Conservation (phyloP, 2,113 vertebrate genomes). For the Lophochroa leadbeateri region DNA sequence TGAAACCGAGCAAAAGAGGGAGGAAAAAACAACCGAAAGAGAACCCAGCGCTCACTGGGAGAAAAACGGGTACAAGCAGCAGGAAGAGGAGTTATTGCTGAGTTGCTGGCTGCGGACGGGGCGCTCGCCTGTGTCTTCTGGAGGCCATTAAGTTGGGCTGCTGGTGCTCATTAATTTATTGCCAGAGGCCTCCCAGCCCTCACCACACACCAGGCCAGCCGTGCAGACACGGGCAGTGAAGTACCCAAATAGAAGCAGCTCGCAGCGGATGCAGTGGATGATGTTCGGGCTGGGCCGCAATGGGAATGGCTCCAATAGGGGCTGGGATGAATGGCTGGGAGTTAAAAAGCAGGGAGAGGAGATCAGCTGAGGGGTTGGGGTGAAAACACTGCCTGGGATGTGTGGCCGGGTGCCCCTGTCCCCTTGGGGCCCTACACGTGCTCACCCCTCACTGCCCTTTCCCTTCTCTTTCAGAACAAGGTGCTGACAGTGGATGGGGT, state of each 20-base stretch:
- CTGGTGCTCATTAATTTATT: background rate
- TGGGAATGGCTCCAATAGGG: background rate
- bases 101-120: background rate
- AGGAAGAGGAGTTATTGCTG: background rate
- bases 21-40: background rate
- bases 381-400: fast-evolving
- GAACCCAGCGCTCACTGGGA: background rate
- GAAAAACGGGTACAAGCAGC: background rate
- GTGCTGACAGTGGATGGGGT: conserved; percentile 88
- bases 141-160: background rate
- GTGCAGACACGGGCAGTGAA: background rate
- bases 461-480: conserved; percentile 88
- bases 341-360: background rate
- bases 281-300: background rate
- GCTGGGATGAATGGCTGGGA: fast-evolving
- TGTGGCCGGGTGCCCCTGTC: background rate
- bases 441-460: background rate
- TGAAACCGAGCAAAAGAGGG: background rate
- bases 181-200: background rate
- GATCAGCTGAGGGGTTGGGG: fast-evolving
- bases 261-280: background rate
- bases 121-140: background rate
- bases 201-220: background rate
- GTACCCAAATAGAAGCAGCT: background rate
- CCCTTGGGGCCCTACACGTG: fast-evolving